Percentiles rank a stretch among this genome's conserved stretches.
These are phyloP conservation scores for Drosophila kanekoi DNA, from an alignment of 2,888 invertebrate species.

Conservation along the genomic window DNA sequence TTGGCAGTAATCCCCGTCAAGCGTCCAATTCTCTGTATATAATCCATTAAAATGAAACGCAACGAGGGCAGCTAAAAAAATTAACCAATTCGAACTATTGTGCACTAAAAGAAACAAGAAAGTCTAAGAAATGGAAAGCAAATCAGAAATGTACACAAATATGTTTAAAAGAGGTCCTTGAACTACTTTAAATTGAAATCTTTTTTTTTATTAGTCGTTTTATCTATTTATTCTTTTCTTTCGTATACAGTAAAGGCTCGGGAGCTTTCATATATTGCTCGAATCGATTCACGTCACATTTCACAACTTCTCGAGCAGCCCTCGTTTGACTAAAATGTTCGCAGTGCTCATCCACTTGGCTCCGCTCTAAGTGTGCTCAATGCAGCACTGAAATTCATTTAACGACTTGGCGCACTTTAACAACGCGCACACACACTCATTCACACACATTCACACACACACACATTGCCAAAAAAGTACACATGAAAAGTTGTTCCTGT, in stretches of 20 bases:
- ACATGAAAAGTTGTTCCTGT: conserved; percentile 59
- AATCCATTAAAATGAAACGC: conserved; percentile 55
- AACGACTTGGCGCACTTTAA: conserved; percentile 79
- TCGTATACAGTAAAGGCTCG: too few relatives aligned
- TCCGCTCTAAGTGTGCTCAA: conserved; percentile 69
- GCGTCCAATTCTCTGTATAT: conserved; percentile 56
- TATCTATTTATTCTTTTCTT: too few relatives aligned
- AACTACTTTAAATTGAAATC: too few relatives aligned
- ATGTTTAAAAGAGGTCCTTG: too few relatives aligned
- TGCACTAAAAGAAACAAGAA: background rate
- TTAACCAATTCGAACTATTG: background rate
- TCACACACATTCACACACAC: conserved; percentile 7
- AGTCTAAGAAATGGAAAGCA: too few relatives aligned
- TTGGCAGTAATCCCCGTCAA: conserved; percentile 57
- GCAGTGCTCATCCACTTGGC: conserved; percentile 73
- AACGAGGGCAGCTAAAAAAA: conserved; percentile 17
- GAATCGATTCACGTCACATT: too few relatives aligned
- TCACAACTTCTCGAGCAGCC: conserved; percentile 7
- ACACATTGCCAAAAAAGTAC: conserved; percentile 19
- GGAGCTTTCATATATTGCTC: too few relatives aligned
- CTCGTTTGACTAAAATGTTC: conserved; percentile 46
- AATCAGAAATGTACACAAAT: too few relatives aligned
- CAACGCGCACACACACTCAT: conserved; percentile 40
- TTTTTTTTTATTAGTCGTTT: too few relatives aligned
- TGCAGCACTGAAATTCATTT: conserved; percentile 79